phyloP scores from a whole-genome alignment of 2,113 vertebrate species.

The Clarias gariepinus region DNA sequence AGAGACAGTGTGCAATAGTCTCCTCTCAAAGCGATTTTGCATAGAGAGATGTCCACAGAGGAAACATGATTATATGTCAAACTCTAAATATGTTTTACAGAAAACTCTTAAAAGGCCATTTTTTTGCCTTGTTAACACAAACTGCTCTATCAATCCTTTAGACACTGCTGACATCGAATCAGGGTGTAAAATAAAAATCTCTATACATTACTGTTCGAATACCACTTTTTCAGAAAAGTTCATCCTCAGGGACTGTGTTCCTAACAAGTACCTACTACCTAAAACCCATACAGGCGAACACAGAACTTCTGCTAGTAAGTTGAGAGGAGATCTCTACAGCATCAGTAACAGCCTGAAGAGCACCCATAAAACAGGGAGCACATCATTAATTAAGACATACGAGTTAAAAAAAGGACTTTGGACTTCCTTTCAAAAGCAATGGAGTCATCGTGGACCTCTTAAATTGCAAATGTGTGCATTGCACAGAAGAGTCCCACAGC shows the following conservation, averaged over 20 bases:
- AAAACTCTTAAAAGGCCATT: not conserved
- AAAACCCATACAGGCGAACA: slow-evolving; percentile 28
- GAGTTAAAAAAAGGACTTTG: not conserved
- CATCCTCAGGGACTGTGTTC: slow-evolving; percentile 32
- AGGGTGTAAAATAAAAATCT: not conserved
- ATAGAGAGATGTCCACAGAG: not conserved
- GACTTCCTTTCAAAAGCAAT: not conserved
- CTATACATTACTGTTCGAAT: slow-evolving; percentile 21
- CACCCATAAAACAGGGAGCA: slow-evolving; percentile 8
- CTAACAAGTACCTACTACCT: slow-evolving; percentile 40
- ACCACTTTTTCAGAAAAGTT: slow-evolving; percentile 22
- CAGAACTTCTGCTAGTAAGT: not conserved
- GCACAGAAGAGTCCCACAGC: slow-evolving; percentile 49
- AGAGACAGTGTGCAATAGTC: not conserved
- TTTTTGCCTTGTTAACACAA: not conserved
- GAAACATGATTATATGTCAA: not conserved
- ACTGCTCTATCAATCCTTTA: not conserved
- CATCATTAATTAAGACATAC: slow-evolving; percentile 15
- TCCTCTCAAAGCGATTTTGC: not conserved
- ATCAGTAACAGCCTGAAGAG: not conserved
- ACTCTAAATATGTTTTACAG: not conserved
- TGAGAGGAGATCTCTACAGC: not conserved
- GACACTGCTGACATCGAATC: slow-evolving; percentile 12
- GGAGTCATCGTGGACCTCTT: not conserved
- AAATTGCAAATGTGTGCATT: slow-evolving; percentile 49